Evolutionary conservation across 2,888 invertebrate genomes (phyloP).

Genomic region (Lordiphosa andalusiaca): DNA sequence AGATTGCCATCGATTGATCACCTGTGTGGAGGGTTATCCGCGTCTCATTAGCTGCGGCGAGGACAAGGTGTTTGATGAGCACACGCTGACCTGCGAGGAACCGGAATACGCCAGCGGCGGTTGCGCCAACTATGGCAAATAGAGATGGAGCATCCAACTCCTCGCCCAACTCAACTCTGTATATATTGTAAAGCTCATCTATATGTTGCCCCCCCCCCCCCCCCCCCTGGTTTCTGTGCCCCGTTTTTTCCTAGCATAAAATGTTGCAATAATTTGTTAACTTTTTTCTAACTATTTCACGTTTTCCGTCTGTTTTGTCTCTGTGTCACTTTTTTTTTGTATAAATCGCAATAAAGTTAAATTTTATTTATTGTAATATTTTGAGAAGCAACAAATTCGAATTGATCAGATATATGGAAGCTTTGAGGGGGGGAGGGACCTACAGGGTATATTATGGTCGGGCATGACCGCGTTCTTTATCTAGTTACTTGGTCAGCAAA

Average conservation of each 20-base stretch:
- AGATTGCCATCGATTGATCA: conserved; percentile 92
- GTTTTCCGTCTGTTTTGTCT: conserved; percentile 22
- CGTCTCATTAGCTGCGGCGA: conserved; percentile 93
- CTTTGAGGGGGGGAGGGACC: too few relatives aligned
- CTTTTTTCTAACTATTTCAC: conserved; percentile 12
- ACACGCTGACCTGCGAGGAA: conserved; percentile 90
- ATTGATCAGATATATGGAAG: too few relatives aligned
- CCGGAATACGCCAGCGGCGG: conserved; percentile 77
- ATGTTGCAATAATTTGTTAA: conserved; percentile 27
- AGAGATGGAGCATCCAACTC: conserved; percentile 11
- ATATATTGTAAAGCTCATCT: conserved; percentile 52
- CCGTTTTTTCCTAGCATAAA: conserved; percentile 23
- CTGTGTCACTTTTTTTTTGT: conserved; percentile 18
- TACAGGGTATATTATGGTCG: too few relatives aligned
- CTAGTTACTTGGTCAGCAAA: too few relatives aligned
- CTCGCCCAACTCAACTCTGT: conserved; percentile 33
- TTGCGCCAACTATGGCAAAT: conserved; percentile 76
- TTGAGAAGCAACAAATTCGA: background rate
- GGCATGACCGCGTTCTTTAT: too few relatives aligned
- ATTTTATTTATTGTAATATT: conserved; percentile 67
- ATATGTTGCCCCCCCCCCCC: conserved; percentile 14
- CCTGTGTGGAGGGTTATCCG: conserved; percentile 94
- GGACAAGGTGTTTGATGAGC: conserved; percentile 92
- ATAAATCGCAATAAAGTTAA: conserved; percentile 65
- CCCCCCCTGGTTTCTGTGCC: conserved; percentile 21